Percentiles rank a stretch among this genome's conserved stretches.
phyloP scores from a whole-genome alignment of 2,113 vertebrate genomes.

The Panthera tigris region DNA sequence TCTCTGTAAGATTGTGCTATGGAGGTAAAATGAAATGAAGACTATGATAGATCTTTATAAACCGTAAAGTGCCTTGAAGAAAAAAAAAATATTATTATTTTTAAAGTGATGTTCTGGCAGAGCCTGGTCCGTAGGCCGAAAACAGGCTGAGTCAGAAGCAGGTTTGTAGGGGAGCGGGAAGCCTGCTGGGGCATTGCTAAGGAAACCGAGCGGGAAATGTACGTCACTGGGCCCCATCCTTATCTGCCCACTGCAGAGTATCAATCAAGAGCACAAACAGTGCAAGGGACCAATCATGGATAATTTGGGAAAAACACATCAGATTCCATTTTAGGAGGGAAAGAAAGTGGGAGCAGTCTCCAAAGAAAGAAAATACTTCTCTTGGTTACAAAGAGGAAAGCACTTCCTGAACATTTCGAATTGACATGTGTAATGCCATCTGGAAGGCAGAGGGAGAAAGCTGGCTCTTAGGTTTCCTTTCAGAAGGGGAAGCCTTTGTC shows the following conservation, averaged over 20 bases:
- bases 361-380: slow-evolving; percentile 58
- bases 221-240: slow-evolving; percentile 34
- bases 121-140: slow-evolving; percentile 28
- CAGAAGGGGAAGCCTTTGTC: slow-evolving; percentile 65
- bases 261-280: slow-evolving; percentile 4
- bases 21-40: slow-evolving; percentile 44
- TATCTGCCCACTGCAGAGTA: slow-evolving; percentile 46
- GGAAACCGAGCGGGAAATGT: slow-evolving; percentile 37
- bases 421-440: slow-evolving; percentile 58
- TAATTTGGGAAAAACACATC: slow-evolving; percentile 17
- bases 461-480: slow-evolving; percentile 51
- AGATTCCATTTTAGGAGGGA: slow-evolving; percentile 48
- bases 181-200: slow-evolving; percentile 67
- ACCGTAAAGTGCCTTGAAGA: not conserved
- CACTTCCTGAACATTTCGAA: slow-evolving; percentile 51
- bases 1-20: not conserved
- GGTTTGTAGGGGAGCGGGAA: slow-evolving; percentile 60
- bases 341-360: not conserved
- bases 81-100: slow-evolving; percentile 40
- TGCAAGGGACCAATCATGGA: not conserved
- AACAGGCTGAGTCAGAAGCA: slow-evolving; percentile 71
- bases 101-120: slow-evolving; percentile 44
- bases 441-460: slow-evolving; percentile 57
- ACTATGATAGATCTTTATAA: slow-evolving; percentile 17
- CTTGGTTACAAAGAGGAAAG: slow-evolving; percentile 38